Evolutionary conservation across 2,113 vertebrate species (phyloP).

Genomic region (Sander vitreus): DNA sequence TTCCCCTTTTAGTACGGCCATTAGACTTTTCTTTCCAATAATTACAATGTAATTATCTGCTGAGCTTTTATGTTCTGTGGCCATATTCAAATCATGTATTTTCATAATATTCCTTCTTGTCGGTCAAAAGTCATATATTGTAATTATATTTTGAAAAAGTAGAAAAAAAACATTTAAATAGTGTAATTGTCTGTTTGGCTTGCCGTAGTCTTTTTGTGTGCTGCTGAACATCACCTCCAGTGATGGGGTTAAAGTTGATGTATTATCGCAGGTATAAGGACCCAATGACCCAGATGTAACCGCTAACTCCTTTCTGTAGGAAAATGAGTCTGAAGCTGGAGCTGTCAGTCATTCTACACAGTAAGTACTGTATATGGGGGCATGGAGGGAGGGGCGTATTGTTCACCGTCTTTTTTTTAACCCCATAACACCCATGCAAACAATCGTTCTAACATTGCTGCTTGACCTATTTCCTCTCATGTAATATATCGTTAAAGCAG

Average conservation of each 20-base stretch:
- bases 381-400: conserved; percentile 25
- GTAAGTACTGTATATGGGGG: conserved; percentile 48
- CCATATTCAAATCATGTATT: background rate
- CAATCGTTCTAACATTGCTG: conserved; percentile 66
- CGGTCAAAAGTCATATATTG: background rate
- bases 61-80: background rate
- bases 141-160: background rate
- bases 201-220: background rate
- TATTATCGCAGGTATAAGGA: conserved; percentile 32
- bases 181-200: background rate
- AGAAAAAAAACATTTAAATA: background rate
- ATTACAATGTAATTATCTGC: background rate
- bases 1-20: background rate
- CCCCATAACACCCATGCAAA: conserved; percentile 71
- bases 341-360: conserved; percentile 46
- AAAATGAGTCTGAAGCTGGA: conserved; percentile 45
- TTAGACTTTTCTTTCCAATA: background rate
- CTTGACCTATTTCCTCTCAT: conserved; percentile 85
- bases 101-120: background rate
- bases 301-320: conserved; percentile 23
- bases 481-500: conserved; percentile 83
- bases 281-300: conserved; percentile 60
- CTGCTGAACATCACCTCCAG: background rate
- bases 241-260: background rate
- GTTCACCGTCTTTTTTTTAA: conserved; percentile 57